These are phyloP conservation scores for Iselma pallidipennis DNA, from an alignment of 2,888 invertebrate genomes.

Conservation along the genomic window DNA sequence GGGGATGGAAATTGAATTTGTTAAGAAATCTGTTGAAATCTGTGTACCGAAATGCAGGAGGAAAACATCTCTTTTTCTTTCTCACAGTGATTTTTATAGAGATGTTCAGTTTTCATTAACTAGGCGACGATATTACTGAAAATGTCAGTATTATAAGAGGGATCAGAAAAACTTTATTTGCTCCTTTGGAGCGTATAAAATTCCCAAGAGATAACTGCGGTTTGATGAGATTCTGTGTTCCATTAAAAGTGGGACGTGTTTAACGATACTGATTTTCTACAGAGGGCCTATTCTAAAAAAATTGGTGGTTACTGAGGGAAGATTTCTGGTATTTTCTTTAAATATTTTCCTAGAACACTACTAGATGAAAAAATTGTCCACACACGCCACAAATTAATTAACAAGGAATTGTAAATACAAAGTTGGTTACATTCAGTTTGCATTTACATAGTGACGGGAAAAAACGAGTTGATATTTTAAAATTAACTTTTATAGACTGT, in stretches of 20 bases:
- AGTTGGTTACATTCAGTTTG: not conserved
- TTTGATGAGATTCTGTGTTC: slow-evolving; percentile 25
- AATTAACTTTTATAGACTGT: not conserved
- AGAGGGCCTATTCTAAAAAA: too few relatives aligned
- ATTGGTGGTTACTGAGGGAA: too few relatives aligned
- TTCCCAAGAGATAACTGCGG: slow-evolving; percentile 21
- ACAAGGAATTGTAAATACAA: not conserved
- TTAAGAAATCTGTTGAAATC: not conserved
- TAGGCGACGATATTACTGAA: not conserved
- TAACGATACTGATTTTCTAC: slow-evolving; percentile 13
- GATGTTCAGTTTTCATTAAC: not conserved
- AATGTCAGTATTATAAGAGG: not conserved
- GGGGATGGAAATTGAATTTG: not conserved
- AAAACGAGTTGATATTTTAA: not conserved
- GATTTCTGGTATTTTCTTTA: too few relatives aligned
- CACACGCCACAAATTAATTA: not conserved
- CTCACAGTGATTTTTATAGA: not conserved
- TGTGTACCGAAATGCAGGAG: too few relatives aligned
- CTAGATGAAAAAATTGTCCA: not conserved
- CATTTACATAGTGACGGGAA: not conserved
- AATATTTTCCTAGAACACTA: not conserved
- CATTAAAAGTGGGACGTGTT: slow-evolving; percentile 18
- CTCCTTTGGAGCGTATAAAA: slow-evolving; percentile 6
- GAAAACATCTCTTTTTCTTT: too few relatives aligned
- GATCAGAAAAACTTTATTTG: slow-evolving; percentile 15